Evolutionary conservation across 2,113 vertebrate species (phyloP), one percentile per base, ranked within the genome.

Genomic region (Nicator chloris): DNA sequence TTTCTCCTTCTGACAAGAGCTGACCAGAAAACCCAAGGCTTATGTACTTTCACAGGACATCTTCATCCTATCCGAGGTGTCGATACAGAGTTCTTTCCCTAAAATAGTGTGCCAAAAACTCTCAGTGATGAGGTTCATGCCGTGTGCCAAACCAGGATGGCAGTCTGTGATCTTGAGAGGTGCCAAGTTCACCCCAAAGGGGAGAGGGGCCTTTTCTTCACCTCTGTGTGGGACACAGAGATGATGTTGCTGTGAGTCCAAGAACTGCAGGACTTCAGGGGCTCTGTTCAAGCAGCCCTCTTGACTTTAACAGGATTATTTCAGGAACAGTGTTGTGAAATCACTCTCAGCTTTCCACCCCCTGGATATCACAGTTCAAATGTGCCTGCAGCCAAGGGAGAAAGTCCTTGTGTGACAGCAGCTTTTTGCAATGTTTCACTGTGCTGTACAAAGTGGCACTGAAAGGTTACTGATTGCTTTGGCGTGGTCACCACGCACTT

Each of bases 301-400:
- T 83, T 92, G 82, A 71, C 76, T 90, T 83, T 8, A 60, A 10
- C 33, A 64, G 68, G 72, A 92, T 92, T 95, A 92, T 88, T 96
- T 86, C 70, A 78, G 86, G 92, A 94, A 37, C 60, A 45, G 4
- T 37, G 88, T 53, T 94, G 93, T 93, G 88, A 90, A 94, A 92
- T 71, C 83, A 15, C 61, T 91, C 78, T 72, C 73, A 45, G 59
- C 78, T 94, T 89, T 87, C 65, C 75, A 18, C 33, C 50, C 78
- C 63, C 82, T 93, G 54, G 70, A 91, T 95, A 90, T 96, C 76
- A 90, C 92, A 94, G 93, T 82, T 94, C 90, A 77, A 68, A 94
- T 45, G 69, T 82, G 85, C 69, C 77, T 82, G 86, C 82, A 93
- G 84, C 85, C 82, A 31, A 76, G 93, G 93, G 91, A 85, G 61